phyloP scores from a whole-genome alignment of 2,888 invertebrate species.

The Petrolisthes manimaculis region DNA sequence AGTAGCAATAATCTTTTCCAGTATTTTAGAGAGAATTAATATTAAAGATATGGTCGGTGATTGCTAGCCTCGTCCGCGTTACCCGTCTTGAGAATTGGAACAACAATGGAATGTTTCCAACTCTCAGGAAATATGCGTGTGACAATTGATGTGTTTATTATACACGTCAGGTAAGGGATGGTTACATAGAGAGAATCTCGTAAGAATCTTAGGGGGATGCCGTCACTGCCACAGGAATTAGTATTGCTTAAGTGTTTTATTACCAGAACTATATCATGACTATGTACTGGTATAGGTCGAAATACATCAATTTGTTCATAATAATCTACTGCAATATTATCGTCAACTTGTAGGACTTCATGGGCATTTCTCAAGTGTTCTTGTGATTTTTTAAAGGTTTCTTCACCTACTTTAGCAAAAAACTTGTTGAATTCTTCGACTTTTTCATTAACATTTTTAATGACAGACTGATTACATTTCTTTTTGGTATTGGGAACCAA shows the following conservation, averaged over 20 bases:
- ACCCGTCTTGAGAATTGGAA: neutral
- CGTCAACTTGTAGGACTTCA: neutral
- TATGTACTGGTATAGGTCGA: neutral
- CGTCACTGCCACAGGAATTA: neutral
- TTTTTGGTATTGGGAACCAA: neutral
- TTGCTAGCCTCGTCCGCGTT: neutral
- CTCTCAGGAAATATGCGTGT: neutral
- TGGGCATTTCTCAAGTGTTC: neutral
- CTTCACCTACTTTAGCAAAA: neutral
- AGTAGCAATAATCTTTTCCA: neutral
- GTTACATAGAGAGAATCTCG: too few relatives aligned
- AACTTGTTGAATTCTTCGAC: neutral
- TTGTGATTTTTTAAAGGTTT: neutral
- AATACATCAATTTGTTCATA: neutral
- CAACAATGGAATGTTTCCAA: slow-evolving; percentile 17
- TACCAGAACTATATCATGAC: neutral
- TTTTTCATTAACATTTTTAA: too few relatives aligned
- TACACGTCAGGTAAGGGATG: too few relatives aligned
- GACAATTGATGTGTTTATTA: slow-evolving; percentile 9
- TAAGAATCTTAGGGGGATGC: too few relatives aligned
- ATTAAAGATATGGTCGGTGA: neutral
- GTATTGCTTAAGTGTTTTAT: neutral
- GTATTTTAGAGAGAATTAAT: neutral
- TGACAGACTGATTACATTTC: neutral
- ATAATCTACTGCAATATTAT: neutral